Conservation (phyloP, 2,797 vertebrate species). For the Catharus ustulatus region DNA sequence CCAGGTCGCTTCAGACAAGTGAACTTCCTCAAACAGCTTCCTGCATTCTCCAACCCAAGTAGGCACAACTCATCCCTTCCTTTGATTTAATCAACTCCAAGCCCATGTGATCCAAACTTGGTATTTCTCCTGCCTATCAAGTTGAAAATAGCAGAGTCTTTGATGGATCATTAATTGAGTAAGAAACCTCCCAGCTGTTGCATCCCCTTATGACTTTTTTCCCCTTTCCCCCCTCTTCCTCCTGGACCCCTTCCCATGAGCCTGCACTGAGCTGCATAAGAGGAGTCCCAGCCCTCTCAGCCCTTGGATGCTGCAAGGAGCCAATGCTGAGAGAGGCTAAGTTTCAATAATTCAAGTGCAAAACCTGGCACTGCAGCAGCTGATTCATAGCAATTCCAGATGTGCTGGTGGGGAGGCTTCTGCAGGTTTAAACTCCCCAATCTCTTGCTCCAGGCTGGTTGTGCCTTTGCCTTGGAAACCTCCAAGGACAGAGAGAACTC, state of each 20-base stretch:
- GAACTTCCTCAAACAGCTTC: not conserved
- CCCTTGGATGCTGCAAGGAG: not conserved
- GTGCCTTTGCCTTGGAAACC: not conserved
- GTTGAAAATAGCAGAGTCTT: not conserved
- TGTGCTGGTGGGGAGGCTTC: not conserved
- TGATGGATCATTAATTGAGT: not conserved
- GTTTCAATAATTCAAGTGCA: not conserved
- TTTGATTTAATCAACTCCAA: not conserved
- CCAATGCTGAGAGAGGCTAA: not conserved
- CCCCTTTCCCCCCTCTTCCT: rapidly evolving
- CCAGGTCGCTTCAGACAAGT: not conserved
- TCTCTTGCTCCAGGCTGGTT: not conserved
- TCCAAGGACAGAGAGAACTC: not conserved
- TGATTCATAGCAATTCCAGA: not conserved
- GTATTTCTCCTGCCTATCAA: not conserved
- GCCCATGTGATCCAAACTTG: not conserved
- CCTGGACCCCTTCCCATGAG: not conserved
- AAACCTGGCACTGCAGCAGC: not conserved
- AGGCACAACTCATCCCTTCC: not conserved
- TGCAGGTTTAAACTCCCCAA: not conserved
- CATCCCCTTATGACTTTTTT: not conserved
- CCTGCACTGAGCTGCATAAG: not conserved
- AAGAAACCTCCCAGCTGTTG: not conserved
- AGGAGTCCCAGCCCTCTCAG: not conserved
- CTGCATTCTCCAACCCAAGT: rapidly evolving